A percentile compares a stretch with the other conserved stretches of the same genome.
phyloP scores from a whole-genome alignment of 2,113 vertebrate species.

The Dicaeum eximium region DNA sequence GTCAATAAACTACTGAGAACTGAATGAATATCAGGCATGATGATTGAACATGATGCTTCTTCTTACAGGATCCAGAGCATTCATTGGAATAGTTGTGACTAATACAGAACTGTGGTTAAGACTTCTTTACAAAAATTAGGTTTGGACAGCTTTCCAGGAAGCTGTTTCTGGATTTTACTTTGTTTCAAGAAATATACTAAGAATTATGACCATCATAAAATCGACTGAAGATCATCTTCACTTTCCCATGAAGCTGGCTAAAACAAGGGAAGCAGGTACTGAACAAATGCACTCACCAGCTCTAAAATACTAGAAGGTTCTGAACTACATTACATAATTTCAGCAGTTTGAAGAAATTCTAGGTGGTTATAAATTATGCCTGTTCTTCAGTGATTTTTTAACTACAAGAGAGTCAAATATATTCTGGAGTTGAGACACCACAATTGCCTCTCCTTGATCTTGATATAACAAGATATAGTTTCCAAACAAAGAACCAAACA shows the following conservation, averaged over 20 bases:
- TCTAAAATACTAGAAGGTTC: neutral
- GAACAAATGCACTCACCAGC: neutral
- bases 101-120: conserved; percentile 18
- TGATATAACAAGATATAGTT: neutral
- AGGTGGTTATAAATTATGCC: neutral
- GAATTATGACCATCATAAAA: neutral
- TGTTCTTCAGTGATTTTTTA: neutral
- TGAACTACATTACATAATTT: neutral
- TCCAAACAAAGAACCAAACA: neutral
- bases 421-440: neutral
- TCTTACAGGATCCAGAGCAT: neutral
- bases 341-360: neutral
- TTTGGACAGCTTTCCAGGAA: conserved; percentile 56
- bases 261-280: neutral
- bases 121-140: conserved; percentile 7
- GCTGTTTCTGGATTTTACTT: neutral
- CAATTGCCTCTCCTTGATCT: neutral
- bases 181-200: neutral
- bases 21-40: neutral
- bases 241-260: neutral
- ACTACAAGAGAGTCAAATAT: neutral
- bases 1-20: conserved; percentile 14
- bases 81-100: conserved; percentile 58
- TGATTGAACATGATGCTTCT: neutral
- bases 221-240: neutral